phyloP scores from a whole-genome alignment of 2,797 vertebrate genomes.

The Erethizon dorsatum region DNA sequence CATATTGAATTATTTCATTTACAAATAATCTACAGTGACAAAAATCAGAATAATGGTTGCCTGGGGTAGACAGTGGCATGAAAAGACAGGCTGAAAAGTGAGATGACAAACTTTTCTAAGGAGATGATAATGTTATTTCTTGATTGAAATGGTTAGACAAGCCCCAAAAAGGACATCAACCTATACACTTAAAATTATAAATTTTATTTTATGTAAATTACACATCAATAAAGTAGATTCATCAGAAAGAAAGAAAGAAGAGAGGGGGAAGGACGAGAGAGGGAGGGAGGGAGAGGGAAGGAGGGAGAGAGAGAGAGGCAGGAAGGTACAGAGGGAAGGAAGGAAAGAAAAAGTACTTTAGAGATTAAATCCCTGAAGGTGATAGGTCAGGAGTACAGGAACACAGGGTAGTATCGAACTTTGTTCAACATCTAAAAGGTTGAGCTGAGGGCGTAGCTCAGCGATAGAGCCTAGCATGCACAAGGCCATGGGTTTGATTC shows the following conservation, averaged over 20 bases:
- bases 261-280: not conserved
- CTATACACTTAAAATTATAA: not conserved
- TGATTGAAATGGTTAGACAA: not conserved
- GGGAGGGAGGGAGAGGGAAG: too few relatives aligned
- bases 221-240: not conserved
- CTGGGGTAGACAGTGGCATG: not conserved
- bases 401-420: not conserved
- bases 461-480: too few relatives aligned
- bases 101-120: not conserved
- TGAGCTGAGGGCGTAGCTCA: not conserved
- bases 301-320: too few relatives aligned
- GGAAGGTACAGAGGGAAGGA: not conserved
- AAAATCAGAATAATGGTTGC: not conserved
- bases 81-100: not conserved
- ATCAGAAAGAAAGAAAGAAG: not conserved
- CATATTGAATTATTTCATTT: constrained; percentile 4
- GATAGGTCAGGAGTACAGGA: not conserved
- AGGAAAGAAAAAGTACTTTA: not conserved
- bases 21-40: not conserved
- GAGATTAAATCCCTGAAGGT: not conserved
- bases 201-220: too few relatives aligned
- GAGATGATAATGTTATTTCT: not conserved
- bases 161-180: not conserved
- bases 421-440: constrained; percentile 17
- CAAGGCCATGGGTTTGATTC: too few relatives aligned